Evolutionary conservation across 2,888 invertebrate species (phyloP).

Genomic region (Drosophila hamatofila): DNA sequence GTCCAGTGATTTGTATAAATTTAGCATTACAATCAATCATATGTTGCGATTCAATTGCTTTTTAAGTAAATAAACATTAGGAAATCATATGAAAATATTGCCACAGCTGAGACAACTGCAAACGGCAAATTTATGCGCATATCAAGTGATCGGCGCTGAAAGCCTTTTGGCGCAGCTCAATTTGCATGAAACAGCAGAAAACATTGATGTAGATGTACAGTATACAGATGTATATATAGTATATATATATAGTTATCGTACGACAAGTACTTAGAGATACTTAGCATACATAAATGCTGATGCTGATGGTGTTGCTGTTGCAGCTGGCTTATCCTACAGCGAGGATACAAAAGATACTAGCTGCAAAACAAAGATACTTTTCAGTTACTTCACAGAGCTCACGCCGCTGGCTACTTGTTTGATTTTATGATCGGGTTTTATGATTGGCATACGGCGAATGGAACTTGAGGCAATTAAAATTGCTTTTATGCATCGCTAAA

Average conservation of each 20-base stretch:
- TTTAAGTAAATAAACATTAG: conserved; percentile 74
- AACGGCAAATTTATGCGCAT: conserved; percentile 69
- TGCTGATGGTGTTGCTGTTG: conserved; percentile 8
- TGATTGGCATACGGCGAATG: conserved; percentile 33
- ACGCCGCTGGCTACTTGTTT: conserved; percentile 31
- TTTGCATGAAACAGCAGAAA: conserved; percentile 58
- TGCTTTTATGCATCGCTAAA: conserved; percentile 42
- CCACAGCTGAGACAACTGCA: conserved; percentile 13
- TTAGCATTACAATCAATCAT: conserved; percentile 79
- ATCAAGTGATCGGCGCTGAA: conserved; percentile 56
- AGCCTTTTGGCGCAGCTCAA: conserved; percentile 31
- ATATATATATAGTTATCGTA: neutral
- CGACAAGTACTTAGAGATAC: conserved; percentile 16
- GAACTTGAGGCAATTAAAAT: conserved; percentile 53
- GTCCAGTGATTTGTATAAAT: conserved; percentile 70
- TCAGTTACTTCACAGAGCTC: conserved; percentile 11
- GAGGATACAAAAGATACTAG: neutral
- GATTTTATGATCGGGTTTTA: conserved; percentile 55
- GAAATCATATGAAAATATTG: conserved; percentile 50
- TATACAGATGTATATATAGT: neutral
- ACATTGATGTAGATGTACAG: conserved; percentile 15
- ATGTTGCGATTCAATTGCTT: conserved; percentile 64
- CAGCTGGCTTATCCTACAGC: neutral
- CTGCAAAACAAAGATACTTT: conserved; percentile 8
- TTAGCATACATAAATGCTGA: conserved; percentile 9